These are phyloP conservation scores for Nycteola revayana DNA, from an alignment of 2,888 invertebrate species.

Conservation along the genomic window DNA sequence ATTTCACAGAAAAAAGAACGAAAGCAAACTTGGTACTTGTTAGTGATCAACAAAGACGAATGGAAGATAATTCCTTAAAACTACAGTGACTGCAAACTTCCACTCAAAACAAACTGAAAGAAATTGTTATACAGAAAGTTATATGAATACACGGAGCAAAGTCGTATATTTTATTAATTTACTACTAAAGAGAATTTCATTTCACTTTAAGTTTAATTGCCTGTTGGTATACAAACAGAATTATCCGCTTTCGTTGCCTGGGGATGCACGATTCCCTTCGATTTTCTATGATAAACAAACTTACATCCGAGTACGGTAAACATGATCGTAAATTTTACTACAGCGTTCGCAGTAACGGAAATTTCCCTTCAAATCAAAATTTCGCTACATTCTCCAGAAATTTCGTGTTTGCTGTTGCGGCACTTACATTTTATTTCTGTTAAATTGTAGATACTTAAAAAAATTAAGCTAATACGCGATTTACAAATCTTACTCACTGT, in stretches of 20 bases:
- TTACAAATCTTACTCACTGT: conserved; percentile 9
- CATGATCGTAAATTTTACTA: conserved; percentile 71
- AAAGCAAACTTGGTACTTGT: too few species aligned
- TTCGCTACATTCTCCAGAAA: conserved; percentile 36
- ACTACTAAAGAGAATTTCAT: conserved; percentile 51
- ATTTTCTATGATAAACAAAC: conserved; percentile 73
- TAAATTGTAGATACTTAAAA: too few species aligned
- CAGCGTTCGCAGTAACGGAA: conserved; percentile 52
- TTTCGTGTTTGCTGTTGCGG: too few species aligned
- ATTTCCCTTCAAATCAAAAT: conserved; percentile 61
- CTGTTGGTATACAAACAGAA: conserved; percentile 57
- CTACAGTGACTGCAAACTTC: conserved; percentile 8
- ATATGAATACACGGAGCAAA: conserved; percentile 36
- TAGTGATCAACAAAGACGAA: conserved; percentile 25
- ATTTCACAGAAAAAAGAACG: too few species aligned
- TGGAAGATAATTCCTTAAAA: conserved; percentile 23
- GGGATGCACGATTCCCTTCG: conserved; percentile 56
- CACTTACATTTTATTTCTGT: too few species aligned
- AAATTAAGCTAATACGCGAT: too few species aligned
- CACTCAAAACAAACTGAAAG: conserved; percentile 25
- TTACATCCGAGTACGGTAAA: conserved; percentile 67
- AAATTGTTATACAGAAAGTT: conserved; percentile 29
- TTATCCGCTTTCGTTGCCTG: conserved; percentile 62
- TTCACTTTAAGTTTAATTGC: conserved; percentile 55
- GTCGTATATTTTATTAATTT: conserved; percentile 51